phyloP scores from a whole-genome alignment of 30 jellyfish, hydroid and myxozoan species.

The Catostylus mosaicus region DNA sequence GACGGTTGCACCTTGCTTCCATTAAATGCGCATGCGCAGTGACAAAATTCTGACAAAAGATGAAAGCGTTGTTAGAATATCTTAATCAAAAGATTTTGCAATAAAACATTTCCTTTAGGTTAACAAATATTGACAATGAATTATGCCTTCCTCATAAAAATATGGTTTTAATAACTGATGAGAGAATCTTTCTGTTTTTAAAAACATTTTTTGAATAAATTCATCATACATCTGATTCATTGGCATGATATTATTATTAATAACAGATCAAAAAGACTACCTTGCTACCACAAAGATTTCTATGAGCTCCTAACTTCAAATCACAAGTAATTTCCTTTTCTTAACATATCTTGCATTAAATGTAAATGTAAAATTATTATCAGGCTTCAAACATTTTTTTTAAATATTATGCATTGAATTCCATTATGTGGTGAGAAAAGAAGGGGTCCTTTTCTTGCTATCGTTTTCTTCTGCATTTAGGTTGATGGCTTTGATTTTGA shows the following conservation, averaged over 20 bases:
- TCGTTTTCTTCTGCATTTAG: not conserved
- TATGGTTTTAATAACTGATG: not conserved
- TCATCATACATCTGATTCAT: not conserved
- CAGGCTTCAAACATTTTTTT: not conserved
- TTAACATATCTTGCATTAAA: too few relatives aligned
- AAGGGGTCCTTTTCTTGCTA: not conserved
- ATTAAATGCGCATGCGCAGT: slow-evolving; percentile 25
- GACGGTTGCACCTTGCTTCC: too few relatives aligned
- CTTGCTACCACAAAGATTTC: not conserved
- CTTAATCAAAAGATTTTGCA: too few relatives aligned
- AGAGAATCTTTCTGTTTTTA: not conserved
- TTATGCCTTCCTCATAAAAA: slow-evolving; percentile 5
- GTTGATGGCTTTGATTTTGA: not conserved
- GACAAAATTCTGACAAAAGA: slow-evolving; percentile 10
- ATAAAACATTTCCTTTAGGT: too few relatives aligned
- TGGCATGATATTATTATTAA: too few relatives aligned
- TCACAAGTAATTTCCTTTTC: not conserved
- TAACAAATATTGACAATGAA: too few relatives aligned
- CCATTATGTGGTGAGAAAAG: not conserved
- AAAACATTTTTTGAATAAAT: too few relatives aligned
- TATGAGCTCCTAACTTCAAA: not conserved
- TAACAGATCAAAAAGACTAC: not conserved
- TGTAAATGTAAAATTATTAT: not conserved
- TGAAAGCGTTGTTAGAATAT: too few relatives aligned
- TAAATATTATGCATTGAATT: not conserved